These are phyloP conservation scores for Spongilla lacustris DNA, from an alignment of 37 sponge, comb jelly and placozoan genomes.

Conservation along the genomic window DNA sequence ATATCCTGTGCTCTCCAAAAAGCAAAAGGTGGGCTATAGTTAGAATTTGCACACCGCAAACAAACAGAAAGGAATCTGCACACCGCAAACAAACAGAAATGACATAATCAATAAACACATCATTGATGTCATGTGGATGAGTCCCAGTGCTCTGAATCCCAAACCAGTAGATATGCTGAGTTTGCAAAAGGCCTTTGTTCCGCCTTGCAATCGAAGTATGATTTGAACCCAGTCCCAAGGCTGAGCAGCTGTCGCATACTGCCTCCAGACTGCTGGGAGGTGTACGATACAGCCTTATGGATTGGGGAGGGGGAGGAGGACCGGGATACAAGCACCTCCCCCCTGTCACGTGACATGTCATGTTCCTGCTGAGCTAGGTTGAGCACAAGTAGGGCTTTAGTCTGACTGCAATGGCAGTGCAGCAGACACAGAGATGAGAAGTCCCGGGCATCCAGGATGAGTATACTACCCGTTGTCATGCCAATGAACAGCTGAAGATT, in stretches of 20 bases:
- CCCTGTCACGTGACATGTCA: background rate
- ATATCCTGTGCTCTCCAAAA: too few species aligned
- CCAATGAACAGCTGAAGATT: conserved; percentile 43
- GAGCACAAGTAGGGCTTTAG: background rate
- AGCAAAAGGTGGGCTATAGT: too few species aligned
- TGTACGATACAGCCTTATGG: background rate
- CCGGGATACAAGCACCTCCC: conserved; percentile 6
- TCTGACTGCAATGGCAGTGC: conserved; percentile 11
- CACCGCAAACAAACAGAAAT: too few species aligned
- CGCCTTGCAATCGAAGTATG: conserved; percentile 51
- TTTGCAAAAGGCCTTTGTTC: conserved; percentile 21
- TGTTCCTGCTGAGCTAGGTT: background rate
- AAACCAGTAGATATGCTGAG: conserved; percentile 60
- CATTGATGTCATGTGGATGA: background rate
- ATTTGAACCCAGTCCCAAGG: conserved; percentile 47
- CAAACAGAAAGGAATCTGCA: too few species aligned
- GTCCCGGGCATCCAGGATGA: conserved; percentile 38
- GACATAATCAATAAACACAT: background rate
- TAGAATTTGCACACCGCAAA: too few species aligned
- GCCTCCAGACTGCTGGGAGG: background rate
- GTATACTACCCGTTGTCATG: conserved; percentile 48
- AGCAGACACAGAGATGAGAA: conserved; percentile 27
- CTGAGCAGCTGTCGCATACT: conserved; percentile 20
- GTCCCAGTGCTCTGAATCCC: conserved; percentile 51
- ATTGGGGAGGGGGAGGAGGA: conserved; percentile 29